phyloP scores from a whole-genome alignment of 2,113 vertebrate species.

The Thunnus thynnus region DNA sequence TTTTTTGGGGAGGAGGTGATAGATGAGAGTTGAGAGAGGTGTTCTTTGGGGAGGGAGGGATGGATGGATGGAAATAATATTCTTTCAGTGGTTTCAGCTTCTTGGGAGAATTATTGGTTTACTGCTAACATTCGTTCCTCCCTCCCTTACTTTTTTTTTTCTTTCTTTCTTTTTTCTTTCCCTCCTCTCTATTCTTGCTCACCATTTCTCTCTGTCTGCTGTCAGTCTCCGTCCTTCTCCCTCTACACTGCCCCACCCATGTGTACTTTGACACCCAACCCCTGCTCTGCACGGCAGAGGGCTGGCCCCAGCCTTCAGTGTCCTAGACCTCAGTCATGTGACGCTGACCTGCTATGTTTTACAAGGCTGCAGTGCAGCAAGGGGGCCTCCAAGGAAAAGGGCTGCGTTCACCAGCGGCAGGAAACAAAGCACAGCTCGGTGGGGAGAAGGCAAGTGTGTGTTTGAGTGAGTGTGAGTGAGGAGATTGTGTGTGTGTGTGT shows the following conservation, averaged over 20 bases:
- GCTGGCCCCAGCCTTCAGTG: constrained; percentile 46
- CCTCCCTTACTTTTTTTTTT: constrained; percentile 21
- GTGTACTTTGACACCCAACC: constrained; percentile 75
- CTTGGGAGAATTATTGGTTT: constrained; percentile 50
- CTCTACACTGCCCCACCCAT: constrained; percentile 59
- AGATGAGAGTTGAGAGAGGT: constrained; percentile 47
- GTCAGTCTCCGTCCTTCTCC: constrained; percentile 43
- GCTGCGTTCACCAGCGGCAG: constrained; percentile 72
- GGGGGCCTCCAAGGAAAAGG: constrained; percentile 74
- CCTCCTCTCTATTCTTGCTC: constrained; percentile 21
- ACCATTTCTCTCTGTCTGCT: constrained; percentile 18
- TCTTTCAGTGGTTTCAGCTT: constrained; percentile 55
- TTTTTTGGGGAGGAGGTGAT: constrained; percentile 61
- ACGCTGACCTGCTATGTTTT: constrained; percentile 81
- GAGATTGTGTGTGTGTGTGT: constrained; percentile 25
- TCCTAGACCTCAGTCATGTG: constrained; percentile 80
- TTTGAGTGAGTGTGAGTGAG: constrained; percentile 37
- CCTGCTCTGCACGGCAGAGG: constrained; percentile 37
- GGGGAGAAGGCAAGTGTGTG: constrained; percentile 45
- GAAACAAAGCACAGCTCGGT: constrained; percentile 68
- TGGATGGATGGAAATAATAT: constrained; percentile 64
- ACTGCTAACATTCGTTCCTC: constrained; percentile 39
- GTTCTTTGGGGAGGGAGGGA: constrained; percentile 47
- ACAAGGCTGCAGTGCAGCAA: constrained; percentile 75
- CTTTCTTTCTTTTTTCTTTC: not conserved